A percentile compares a stretch with the other conserved stretches of the same genome.
These are phyloP conservation scores for Glareola pratincola DNA, from an alignment of 2,113 vertebrate genomes.

Conservation along the genomic window DNA sequence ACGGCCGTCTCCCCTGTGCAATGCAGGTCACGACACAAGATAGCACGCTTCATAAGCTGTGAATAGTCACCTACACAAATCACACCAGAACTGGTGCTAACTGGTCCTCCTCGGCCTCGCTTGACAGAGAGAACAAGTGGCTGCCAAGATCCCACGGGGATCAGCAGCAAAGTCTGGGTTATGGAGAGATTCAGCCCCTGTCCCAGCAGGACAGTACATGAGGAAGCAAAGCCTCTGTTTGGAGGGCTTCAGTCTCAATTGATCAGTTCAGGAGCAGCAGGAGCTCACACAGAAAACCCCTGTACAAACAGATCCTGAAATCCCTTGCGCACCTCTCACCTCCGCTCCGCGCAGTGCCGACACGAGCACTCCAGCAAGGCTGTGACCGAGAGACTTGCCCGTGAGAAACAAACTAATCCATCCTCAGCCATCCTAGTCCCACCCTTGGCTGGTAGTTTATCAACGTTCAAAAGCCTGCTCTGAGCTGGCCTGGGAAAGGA, in stretches of 20 bases:
- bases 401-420: not conserved
- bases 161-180: not conserved
- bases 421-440: not conserved
- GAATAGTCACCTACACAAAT: not conserved
- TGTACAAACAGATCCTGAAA: not conserved
- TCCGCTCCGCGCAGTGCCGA: rapidly evolving
- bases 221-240: not conserved
- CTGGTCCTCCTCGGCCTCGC: not conserved
- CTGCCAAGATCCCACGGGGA: no score
- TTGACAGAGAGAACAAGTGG: not conserved
- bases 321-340: rapidly evolving
- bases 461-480: not conserved
- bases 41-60: not conserved
- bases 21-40: not conserved
- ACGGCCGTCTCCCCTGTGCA: not conserved
- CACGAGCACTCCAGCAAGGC: not conserved
- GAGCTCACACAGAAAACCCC: not conserved
- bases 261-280: not conserved
- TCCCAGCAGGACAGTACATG: not conserved
- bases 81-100: not conserved
- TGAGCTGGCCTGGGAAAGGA: not conserved
- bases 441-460: not conserved
- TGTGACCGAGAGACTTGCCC: not conserved
- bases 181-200: not conserved
- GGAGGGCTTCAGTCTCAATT: not conserved